Evolutionary conservation across 2,113 vertebrate genomes (phyloP), one percentile per base, ranked within the genome.

Genomic region (Ovis canadensis): DNA sequence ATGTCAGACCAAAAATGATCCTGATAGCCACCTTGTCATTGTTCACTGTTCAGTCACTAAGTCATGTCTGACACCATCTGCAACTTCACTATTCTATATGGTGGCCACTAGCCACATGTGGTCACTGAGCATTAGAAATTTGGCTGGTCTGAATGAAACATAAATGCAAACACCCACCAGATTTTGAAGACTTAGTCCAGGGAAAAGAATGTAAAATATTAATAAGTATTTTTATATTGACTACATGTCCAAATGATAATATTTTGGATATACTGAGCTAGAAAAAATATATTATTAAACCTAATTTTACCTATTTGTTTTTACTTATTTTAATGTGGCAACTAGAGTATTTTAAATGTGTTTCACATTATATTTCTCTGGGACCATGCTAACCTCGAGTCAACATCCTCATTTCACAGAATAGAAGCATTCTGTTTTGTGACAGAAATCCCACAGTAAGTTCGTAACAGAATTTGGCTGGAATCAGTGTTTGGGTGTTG

Each of bases 71-170:
- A 74, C 6, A 0, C 3, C 29, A 10, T 29, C 67, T 27, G 13
- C 4, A 3, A 10, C 16, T 43, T 25, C 5, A 11, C 6, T 21
- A 5, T 6, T 5, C 43, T 15, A 33, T 12, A 21, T 1, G 7
- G 7, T 25, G 36, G 64, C 31, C 36, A 64, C 9, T 2, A 48
- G 15, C 12, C 43, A 29, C 54, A 15, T 12, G 6, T 7, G 23
- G 27, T 43, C 82, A 55, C 5, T 33, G 25, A 78, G 27, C 21
- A 3, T 14, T 83, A 50, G 25, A 55, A 31, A 43, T 19, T 9
- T 6, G 12, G 2, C 15, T 48, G 9, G 5, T 62, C 27, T 50
- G 9, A 57, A 31, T n/a, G 6, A 7, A 0, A 5, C 64, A 16
- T 15, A 31, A 59, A 48, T 16, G 0, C 36, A 45, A 36, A 87